Base-by-base conservation (phyloP, 2,888 invertebrate genomes). In the Prenolepis imparis region DNA sequence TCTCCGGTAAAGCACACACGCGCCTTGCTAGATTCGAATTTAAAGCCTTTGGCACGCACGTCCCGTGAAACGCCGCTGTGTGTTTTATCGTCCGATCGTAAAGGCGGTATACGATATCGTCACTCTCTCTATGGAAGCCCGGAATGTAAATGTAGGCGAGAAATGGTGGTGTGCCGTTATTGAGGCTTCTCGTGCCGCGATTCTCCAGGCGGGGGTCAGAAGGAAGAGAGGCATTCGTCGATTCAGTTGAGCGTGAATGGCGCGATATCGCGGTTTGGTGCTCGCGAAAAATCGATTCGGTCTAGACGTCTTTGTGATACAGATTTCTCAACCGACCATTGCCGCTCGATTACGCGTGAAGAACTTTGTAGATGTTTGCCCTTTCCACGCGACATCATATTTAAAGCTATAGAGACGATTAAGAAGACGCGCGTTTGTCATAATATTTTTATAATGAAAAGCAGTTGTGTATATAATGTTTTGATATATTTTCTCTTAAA, bases 261-360 rank as follows among this genome's bases (percentile, higher is more conserved):
- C 55, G 41, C 77, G 81, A 82, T 82, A 82, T 77, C 81, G 77
- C 55, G 59, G 44, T 70, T 77, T 77, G 77, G 28, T 36, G 64
- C 64, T 72, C 28, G 63, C 32, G 63, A 75, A 82, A 82, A 75
- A 82, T 82, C 64, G 81, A 75, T 82, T 64, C n/a, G 59, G 78
- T 80, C 78, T 80, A 80, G 72, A 80, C 81, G 63, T 68, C 63
- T 77, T 81, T 77, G 75, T 77, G 81, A 81, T 74, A 81, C 63
- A 55, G 81, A 82, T 75, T 82, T 64, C 64, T 63, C 41, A 28
- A 57, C 39, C 81, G 64, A 9, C 59, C 24, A 75, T 64, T 55
- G 72, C 70, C 36, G 72, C 59, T 72, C 78, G 78, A 80, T 80
- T 80, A 72, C 72, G 59, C 59, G 36, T 44, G 61, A 80, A 78